phyloP scores from a whole-genome alignment of 2,113 vertebrate genomes.

The Perca schrenkii region DNA sequence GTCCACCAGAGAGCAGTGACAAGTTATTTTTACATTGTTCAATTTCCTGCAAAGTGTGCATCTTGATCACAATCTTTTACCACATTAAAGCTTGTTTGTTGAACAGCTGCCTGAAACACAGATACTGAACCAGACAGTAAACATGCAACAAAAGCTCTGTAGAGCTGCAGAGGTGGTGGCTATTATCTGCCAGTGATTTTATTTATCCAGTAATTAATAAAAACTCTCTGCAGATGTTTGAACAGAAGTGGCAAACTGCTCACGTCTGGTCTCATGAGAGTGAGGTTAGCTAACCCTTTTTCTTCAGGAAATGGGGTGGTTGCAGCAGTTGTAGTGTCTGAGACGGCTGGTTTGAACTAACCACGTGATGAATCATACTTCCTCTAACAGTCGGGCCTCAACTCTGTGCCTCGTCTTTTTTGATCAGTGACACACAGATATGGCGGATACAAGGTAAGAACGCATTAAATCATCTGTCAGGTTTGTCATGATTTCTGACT shows the following conservation, averaged over 20 bases:
- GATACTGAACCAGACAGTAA: no score
- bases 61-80: no score
- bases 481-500: background rate
- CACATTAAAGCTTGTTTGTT: no score
- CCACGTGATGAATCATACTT: constrained; percentile 73
- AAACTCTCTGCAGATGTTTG: background rate
- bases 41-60: no score
- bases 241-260: background rate
- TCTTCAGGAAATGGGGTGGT: constrained; percentile 60
- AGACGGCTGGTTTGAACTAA: constrained; percentile 53
- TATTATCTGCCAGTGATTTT: no score
- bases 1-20: no score
- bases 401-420: constrained; percentile 16
- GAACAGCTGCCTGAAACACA: no score
- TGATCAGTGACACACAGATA: constrained; percentile 42
- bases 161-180: no score
- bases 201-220: no score
- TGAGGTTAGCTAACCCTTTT: constrained; percentile 18
- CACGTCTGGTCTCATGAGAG: constrained; percentile 5
- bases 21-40: no score
- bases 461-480: background rate
- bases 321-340: constrained; percentile 42
- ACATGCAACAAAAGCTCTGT: no score
- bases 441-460: constrained; percentile 72
- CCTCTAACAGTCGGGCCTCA: constrained; percentile 62